These are phyloP conservation scores for Thalassarche chlororhynchos DNA, from an alignment of 2,113 vertebrate species.

Conservation along the genomic window DNA sequence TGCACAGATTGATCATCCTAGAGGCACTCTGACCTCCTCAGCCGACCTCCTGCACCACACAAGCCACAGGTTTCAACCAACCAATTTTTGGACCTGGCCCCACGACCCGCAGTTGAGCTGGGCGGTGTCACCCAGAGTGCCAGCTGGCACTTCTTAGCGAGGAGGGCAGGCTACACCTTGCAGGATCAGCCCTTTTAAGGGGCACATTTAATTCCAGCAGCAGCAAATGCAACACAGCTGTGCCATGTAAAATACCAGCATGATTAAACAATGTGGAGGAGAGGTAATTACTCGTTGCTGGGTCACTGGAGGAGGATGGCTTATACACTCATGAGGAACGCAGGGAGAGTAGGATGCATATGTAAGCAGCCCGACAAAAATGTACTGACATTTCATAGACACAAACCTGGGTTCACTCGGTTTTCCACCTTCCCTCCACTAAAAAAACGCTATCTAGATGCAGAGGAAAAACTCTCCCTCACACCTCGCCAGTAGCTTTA, in stretches of 20 bases:
- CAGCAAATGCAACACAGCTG: constrained; percentile 56
- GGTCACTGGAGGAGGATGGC: constrained; percentile 62
- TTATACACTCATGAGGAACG: constrained; percentile 15
- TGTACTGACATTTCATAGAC: not conserved
- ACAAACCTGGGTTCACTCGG: not conserved
- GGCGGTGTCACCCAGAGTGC: not conserved
- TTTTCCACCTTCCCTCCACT: not conserved
- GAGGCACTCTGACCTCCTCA: not conserved
- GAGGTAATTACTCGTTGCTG: constrained; percentile 56
- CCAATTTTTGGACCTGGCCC: not conserved
- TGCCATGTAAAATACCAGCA: constrained; percentile 21
- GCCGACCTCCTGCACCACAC: not conserved
- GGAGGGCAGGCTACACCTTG: not conserved
- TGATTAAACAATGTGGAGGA: constrained; percentile 56
- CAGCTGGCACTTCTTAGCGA: not conserved
- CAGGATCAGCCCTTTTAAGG: not conserved
- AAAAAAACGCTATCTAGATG: not conserved
- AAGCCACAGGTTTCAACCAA: not conserved
- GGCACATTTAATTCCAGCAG: constrained; percentile 8
- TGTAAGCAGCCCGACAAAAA: constrained; percentile 40
- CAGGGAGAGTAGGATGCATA: not conserved
- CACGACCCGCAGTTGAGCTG: rapidly evolving
- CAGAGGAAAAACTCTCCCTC: not conserved
- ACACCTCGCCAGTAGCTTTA: not conserved
- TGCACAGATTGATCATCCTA: rapidly evolving